phyloP scores from a whole-genome alignment of 2,888 invertebrate genomes.

The Scrobipalpa costella region DNA sequence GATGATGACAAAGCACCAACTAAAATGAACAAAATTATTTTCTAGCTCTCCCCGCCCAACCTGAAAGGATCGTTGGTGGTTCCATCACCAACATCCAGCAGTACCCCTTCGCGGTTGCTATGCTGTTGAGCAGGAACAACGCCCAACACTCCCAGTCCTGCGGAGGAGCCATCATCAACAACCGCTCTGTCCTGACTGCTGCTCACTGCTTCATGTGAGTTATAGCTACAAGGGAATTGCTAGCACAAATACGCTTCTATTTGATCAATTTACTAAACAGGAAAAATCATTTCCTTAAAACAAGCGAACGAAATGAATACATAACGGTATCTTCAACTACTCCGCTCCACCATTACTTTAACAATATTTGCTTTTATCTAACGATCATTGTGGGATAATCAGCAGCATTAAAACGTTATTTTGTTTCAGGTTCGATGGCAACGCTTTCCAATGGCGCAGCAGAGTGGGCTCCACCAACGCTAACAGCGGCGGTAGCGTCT shows the following conservation, averaged over 20 bases:
- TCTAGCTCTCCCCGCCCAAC: conserved; percentile 35
- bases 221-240: not conserved
- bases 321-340: too few species aligned
- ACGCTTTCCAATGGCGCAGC: conserved; percentile 30
- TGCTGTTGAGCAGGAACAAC: conserved; percentile 34
- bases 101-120: conserved; percentile 40
- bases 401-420: not conserved
- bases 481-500: conserved; percentile 49
- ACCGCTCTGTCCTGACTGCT: conserved; percentile 47
- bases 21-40: not conserved
- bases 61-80: conserved; percentile 47
- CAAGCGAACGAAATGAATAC: too few species aligned
- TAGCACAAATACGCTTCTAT: not conserved
- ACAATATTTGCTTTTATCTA: not conserved
- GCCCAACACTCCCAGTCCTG: conserved; percentile 39
- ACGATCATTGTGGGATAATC: not conserved
- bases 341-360: not conserved
- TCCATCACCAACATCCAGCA: conserved; percentile 40
- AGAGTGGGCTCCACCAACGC: conserved; percentile 48
- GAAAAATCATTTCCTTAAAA: not conserved
- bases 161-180: conserved; percentile 44
- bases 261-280: too few species aligned
- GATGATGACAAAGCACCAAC: too few species aligned
- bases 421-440: not conserved
- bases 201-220: conserved; percentile 44